Evolutionary conservation across 2,888 invertebrate species (phyloP).

Genomic region (Ornithoptera priamus): DNA sequence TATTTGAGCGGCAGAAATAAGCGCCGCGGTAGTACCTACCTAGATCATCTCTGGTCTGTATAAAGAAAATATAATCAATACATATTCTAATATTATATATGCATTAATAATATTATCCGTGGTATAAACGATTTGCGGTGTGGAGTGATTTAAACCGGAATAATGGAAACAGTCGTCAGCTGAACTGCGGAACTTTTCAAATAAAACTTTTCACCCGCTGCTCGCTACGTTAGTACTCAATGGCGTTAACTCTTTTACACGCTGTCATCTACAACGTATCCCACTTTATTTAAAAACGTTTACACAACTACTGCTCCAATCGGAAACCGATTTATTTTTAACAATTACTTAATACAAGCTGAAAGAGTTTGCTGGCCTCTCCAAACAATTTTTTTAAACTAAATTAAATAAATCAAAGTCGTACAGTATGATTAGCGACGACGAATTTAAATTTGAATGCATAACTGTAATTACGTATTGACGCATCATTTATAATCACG

Average conservation of each 20-base stretch:
- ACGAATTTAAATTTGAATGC: neutral
- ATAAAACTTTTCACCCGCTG: slow-evolving; percentile 28
- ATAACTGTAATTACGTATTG: neutral
- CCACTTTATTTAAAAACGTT: slow-evolving; percentile 1
- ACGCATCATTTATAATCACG: no score
- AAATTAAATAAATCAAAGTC: neutral
- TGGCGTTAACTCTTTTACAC: slow-evolving; percentile 20
- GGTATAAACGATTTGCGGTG: slow-evolving; percentile 5
- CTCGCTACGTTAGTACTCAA: slow-evolving; percentile 23
- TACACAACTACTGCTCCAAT: neutral
- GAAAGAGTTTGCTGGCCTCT: neutral
- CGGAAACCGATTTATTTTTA: neutral
- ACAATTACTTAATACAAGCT: neutral
- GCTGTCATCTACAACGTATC: slow-evolving; percentile 11
- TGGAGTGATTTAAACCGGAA: slow-evolving; percentile 14
- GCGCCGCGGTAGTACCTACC: no score
- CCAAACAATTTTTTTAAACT: neutral
- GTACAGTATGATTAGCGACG: neutral
- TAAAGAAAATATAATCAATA: neutral
- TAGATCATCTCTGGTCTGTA: no score
- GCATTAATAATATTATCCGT: neutral
- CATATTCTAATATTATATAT: neutral
- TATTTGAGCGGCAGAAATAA: no score
- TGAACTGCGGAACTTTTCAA: slow-evolving; percentile 29
- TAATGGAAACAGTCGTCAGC: slow-evolving; percentile 20